Evolutionary conservation across 2,113 vertebrate species (phyloP).

Genomic region (Heliornis fulica): DNA sequence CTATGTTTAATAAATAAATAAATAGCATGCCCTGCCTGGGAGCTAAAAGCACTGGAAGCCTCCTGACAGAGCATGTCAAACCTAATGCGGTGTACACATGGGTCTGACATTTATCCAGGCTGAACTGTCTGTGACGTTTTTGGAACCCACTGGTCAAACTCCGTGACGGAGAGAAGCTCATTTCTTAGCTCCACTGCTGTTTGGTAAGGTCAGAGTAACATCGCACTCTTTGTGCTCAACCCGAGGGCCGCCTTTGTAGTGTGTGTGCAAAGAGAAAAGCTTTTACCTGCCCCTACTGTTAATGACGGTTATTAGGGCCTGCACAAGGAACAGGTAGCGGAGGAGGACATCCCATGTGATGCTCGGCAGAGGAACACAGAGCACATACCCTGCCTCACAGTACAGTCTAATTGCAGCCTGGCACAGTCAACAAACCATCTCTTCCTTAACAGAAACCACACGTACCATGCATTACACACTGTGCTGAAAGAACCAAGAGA

Average conservation of each 20-base stretch:
- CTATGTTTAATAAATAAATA: background rate
- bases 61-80: background rate
- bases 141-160: background rate
- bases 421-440: background rate
- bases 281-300: background rate
- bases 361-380: background rate
- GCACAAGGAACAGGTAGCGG: background rate
- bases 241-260: background rate
- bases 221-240: background rate
- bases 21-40: background rate
- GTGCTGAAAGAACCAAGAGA: background rate
- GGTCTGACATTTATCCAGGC: background rate
- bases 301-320: background rate
- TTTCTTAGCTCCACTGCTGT: background rate
- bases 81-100: background rate
- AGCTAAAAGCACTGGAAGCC: background rate
- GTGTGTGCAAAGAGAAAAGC: background rate
- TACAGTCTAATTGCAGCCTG: slow-evolving; percentile 24
- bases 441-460: background rate
- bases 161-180: background rate
- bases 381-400: background rate
- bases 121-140: background rate
- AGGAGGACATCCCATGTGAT: background rate
- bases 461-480: background rate
- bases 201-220: background rate